Conservation (phyloP, 1,140 invertebrate species). For the Anthonomus grandis region DNA sequence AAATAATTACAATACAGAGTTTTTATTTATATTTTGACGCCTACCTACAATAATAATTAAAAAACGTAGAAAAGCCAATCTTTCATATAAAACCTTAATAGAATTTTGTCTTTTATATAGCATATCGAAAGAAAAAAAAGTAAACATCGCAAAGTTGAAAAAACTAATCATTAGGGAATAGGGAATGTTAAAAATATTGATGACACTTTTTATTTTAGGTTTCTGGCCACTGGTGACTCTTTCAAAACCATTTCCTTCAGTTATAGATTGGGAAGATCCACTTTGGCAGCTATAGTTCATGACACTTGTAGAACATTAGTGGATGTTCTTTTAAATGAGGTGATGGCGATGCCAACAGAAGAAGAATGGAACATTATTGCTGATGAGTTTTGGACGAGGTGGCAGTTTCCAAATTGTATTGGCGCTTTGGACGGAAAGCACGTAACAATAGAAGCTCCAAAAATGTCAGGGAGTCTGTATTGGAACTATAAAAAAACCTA, state of each 20-base stretch:
- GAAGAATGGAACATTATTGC: constrained; percentile 27
- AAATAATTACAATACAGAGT: no score
- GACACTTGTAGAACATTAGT: constrained; percentile 19
- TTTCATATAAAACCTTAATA: no score
- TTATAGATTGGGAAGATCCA: constrained; percentile 26
- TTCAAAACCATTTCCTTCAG: constrained; percentile 19
- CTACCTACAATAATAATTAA: no score
- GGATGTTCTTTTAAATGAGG: constrained; percentile 6
- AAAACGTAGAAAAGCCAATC: no score
- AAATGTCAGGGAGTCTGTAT: constrained; percentile 43
- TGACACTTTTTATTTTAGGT: no score
- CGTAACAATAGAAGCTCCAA: constrained; percentile 42
- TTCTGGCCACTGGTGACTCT: constrained; percentile 10
- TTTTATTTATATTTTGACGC: no score
- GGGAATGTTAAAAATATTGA: no score
- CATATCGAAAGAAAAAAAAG: no score
- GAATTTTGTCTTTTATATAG: no score
- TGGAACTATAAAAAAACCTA: constrained; percentile 52
- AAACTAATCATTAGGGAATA: no score
- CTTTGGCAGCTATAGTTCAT: constrained; percentile 22
- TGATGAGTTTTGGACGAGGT: constrained; percentile 34
- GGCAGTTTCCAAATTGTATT: constrained; percentile 44
- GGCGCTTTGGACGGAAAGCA: constrained; percentile 53
- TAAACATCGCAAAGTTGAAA: no score
- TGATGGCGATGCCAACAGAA: constrained; percentile 17